phyloP scores from a whole-genome alignment of 2,113 vertebrate genomes.

The Felis catus region F.catus_Fca126_mat1.0 CM031412.1:102507001-102507500 shows the following conservation, averaged over 20 bases:
- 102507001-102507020: background rate
- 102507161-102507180: background rate
- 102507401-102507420: background rate
- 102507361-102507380: background rate
- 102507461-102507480: conserved; percentile 4
- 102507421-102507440: background rate
- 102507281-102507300: background rate
- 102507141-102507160: background rate
- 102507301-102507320: background rate
- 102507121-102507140: background rate
- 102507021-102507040: background rate
- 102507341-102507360: background rate
- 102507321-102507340: background rate
- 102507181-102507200: background rate
- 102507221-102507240: background rate
- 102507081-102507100: background rate
- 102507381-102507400: background rate
- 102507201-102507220: background rate
- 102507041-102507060: background rate
- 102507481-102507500: background rate
- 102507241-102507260: background rate
- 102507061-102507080: background rate
- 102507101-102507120: background rate
- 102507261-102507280: background rate
- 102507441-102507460: background rate